Evolutionary conservation across 2,888 invertebrate species (phyloP), one percentile per base, ranked within the genome.

Genomic region (Syritta pipiens): DNA sequence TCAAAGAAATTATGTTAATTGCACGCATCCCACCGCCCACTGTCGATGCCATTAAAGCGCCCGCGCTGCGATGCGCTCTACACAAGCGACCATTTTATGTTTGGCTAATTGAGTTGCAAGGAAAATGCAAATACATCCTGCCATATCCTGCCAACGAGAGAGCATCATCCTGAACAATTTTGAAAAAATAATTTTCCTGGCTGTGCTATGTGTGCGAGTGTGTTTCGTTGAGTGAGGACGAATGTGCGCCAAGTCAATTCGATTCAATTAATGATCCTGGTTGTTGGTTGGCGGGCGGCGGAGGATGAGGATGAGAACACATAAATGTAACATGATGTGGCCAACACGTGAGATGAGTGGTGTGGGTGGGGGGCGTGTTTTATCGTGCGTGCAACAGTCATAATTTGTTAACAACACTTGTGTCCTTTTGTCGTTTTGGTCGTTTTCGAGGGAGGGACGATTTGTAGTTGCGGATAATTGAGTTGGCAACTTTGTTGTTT

Each of bases 1-100:
- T 88, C 88, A 85, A 82, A 81, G 85, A 85, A 88, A 88, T 88
- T 88, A 87, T 86, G 86, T 84, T 87, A 87, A 86, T 87, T 87
- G 86, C 82, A 84, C 84, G 83, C 83, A 85, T 84, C 83, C 84
- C 74, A 49, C 42, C n/a, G n/a, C n/a, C n/a, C n/a, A n/a, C 37
- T 37, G 7, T 55, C 46, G 24, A 42, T 55, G 65, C 53, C 60
- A 62, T 65, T 48, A 53, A 51, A 44, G 28, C n/a, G n/a, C 68
- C 55, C 32, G 51, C 44, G 40, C 46, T 32, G 12, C 17, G 7
- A 7, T 17, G 2, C 9, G 22, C n/a, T 59, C 7, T 22, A 6
- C 35, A 24, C 19, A 32, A 42, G 24, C 48, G 53, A 46, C 35
- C 59, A 65, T 60, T 65, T 81, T 19, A 60, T 76, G 49, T 76